These are phyloP conservation scores for Eciton burchellii DNA, from an alignment of 1,140 invertebrate species.

Conservation along the genomic window DNA sequence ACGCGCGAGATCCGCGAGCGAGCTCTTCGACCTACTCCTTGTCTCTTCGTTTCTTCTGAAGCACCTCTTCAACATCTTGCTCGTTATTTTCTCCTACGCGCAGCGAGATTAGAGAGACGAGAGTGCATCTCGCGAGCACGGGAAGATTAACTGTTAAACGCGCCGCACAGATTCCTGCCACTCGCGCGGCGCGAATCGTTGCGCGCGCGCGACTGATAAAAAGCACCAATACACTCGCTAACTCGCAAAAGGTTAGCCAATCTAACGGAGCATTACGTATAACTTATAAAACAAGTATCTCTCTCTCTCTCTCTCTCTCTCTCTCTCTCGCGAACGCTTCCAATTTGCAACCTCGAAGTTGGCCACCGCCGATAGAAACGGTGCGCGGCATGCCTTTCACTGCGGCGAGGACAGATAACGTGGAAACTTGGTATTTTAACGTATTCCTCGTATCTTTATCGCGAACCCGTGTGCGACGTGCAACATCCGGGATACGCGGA, in stretches of 20 bases:
- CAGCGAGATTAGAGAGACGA: neutral
- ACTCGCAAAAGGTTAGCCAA: slow-evolving; percentile 18
- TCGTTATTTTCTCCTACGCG: neutral
- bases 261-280: slow-evolving; percentile 3
- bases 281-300: neutral
- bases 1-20: neutral
- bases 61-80: neutral
- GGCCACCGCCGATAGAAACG: neutral
- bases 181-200: too few species aligned
- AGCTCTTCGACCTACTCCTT: neutral
- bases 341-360: slow-evolving; percentile 25
- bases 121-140: neutral
- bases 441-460: neutral
- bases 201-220: neutral
- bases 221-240: slow-evolving; percentile 3
- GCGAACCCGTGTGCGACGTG: too few species aligned
- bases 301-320: too few species aligned
- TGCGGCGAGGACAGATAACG: neutral
- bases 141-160: slow-evolving; percentile 23
- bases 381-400: slow-evolving; percentile 10
- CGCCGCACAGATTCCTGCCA: neutral
- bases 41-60: neutral
- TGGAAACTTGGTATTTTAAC: neutral
- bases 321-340: slow-evolving; percentile 11
- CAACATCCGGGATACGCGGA: neutral